Evolutionary conservation across 2,888 invertebrate species (phyloP).

Genomic region (Orthonychiurus folsomi): DNA sequence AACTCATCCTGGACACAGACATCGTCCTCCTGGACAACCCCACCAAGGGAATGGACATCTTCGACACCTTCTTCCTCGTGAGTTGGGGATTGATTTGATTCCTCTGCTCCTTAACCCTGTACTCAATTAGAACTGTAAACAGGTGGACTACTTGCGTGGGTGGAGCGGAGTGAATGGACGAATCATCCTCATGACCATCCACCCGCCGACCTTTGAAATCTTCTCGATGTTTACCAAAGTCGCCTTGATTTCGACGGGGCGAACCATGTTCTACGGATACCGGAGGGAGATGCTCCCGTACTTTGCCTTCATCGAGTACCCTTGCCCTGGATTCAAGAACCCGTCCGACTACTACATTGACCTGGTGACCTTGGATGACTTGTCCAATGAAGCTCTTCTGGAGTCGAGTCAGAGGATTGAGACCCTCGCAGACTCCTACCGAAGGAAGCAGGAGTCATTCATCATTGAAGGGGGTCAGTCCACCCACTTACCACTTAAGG

Average conservation of each 20-base stretch:
- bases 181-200: conserved; percentile 80
- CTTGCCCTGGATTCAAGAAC: conserved; percentile 92
- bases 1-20: conserved; percentile 69
- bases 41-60: conserved; percentile 81
- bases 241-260: conserved; percentile 75
- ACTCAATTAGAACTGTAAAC: neutral
- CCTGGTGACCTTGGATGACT: conserved; percentile 66
- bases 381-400: conserved; percentile 86
- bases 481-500: conserved; percentile 59
- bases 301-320: conserved; percentile 82
- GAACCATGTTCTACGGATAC: conserved; percentile 83
- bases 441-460: conserved; percentile 57
- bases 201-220: conserved; percentile 91
- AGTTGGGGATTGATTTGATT: conserved; percentile 8
- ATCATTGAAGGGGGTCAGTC: conserved; percentile 68
- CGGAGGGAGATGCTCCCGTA: conserved; percentile 84
- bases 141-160: conserved; percentile 80
- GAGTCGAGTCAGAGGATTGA: conserved; percentile 91
- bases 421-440: conserved; percentile 72
- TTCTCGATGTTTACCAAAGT: conserved; percentile 85
- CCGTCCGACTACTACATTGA: conserved; percentile 82
- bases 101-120: neutral
- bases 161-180: conserved; percentile 69
- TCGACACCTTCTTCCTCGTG: conserved; percentile 83
- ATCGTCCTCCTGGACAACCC: conserved; percentile 81